Evolutionary conservation across 2,113 vertebrate genomes (phyloP), one percentile per base, ranked within the genome.

Genomic region (Macroglossus sobrinus): DNA sequence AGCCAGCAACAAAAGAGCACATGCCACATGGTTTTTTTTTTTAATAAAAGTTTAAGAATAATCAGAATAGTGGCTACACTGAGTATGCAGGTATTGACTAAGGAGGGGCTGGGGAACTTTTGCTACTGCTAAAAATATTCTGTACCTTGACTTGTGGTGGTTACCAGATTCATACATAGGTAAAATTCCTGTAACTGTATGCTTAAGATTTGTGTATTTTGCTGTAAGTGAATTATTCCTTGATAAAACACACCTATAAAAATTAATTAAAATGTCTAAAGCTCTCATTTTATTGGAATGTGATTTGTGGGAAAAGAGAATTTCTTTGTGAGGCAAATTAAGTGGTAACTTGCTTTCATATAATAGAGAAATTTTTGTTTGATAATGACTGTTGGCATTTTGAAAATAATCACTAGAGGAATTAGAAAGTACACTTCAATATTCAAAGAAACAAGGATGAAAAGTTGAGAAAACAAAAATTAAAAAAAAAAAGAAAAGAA

Each of bases 331-430:
- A 75, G 13, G 9, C 7, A n/a, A 64, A 92, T 45, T n/a, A 68
- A 75, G 13, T 53, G 28, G 13, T 89, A 59, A 84, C 47, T 90
- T 76, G 21, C 45, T 88, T 92, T 92, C 59, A 35, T 45, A 26
- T 50, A 66, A 66, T 43, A 94, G 13, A 85, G 63, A 96, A 80
- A 35, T 59, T 3, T 80, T 6, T 88, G 38, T 87, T 80, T 78
- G 30, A 91, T 94, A 84, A 91, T 33, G 53, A 66, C 72, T 59
- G 10, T 45, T 84, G 75, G 50, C 30, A 71, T 88, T 94, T 94
- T 91, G 30, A 97, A 84, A 55, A 84, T 76, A 53, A 95, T 80
- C 5, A 47, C 43, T n/a, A 30, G 4, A 68, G 9, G 26, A 89
- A 47, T 71, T 76, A 55, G 61, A 81, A 93, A 89, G 13, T 88